These are phyloP conservation scores for Tetrax tetrax DNA, from an alignment of 2,113 vertebrate genomes.

Conservation along the genomic window DNA sequence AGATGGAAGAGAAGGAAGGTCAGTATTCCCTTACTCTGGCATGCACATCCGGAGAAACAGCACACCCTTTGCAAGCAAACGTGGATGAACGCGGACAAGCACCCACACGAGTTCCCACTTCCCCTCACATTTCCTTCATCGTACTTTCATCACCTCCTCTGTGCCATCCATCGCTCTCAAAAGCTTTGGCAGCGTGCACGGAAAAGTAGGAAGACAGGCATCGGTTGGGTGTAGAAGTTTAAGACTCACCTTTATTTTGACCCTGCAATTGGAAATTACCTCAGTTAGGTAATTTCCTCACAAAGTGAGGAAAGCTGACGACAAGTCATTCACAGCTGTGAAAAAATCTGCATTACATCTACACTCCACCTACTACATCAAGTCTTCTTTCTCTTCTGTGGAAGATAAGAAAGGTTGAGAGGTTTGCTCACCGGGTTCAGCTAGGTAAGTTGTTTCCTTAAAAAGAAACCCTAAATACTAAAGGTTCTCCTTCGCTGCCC, in stretches of 20 bases:
- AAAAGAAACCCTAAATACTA: background rate
- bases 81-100: background rate
- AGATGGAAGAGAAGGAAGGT: background rate
- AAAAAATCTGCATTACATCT: background rate
- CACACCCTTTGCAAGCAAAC: background rate
- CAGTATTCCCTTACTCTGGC: background rate
- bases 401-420: background rate
- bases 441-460: background rate
- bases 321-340: background rate
- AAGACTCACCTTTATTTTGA: background rate
- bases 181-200: rapidly evolving
- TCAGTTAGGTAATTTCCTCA: no score
- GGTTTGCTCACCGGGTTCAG: background rate
- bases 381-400: background rate
- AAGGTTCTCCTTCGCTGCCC: background rate
- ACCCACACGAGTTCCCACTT: background rate
- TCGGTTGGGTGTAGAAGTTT: background rate
- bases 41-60: background rate
- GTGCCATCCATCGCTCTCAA: background rate
- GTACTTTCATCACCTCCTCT: background rate
- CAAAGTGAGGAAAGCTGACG: background rate
- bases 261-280: background rate
- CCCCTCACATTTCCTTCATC: background rate
- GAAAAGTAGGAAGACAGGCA: background rate
- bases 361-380: background rate